These are phyloP conservation scores for Portunus trituberculatus DNA, from an alignment of 1,140 invertebrate genomes.

Conservation along the genomic window DNA sequence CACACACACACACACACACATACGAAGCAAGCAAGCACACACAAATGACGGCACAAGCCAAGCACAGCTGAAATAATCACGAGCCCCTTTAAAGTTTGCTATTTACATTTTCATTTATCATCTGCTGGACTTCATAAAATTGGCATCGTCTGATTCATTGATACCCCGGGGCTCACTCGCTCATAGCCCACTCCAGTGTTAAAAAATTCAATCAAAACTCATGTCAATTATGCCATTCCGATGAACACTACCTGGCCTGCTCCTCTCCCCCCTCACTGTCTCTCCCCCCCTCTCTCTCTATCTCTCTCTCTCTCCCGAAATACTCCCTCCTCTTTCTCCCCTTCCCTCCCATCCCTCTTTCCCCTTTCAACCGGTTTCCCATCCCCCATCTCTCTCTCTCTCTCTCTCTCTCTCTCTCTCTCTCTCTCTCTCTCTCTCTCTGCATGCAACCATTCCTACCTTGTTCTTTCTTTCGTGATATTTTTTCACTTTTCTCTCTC, in stretches of 20 bases:
- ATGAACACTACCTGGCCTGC: slow-evolving; percentile 5
- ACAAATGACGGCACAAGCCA: background rate
- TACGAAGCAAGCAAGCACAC: background rate
- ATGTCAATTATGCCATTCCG: slow-evolving; percentile 51
- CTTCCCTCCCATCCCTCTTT: background rate
- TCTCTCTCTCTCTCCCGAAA: background rate
- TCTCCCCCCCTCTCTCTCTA: background rate
- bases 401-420: background rate
- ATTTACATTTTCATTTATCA: slow-evolving; percentile 56
- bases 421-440: background rate
- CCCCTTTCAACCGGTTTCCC: background rate
- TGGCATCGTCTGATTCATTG: slow-evolving; percentile 35
- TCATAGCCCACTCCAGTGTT: slow-evolving; percentile 47
- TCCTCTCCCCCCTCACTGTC: background rate
- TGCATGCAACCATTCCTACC: background rate
- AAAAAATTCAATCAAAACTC: slow-evolving; percentile 63
- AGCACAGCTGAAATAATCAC: background rate
- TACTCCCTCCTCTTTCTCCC: background rate
- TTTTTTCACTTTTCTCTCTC: background rate
- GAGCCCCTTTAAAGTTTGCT: slow-evolving; percentile 43
- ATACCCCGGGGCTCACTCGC: slow-evolving; percentile 31
- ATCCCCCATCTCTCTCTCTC: background rate
- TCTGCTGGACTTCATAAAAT: slow-evolving; percentile 48
- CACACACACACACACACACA: slow-evolving; percentile 16
- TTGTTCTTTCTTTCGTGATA: background rate